Conservation (phyloP, 2,888 invertebrate genomes). For the Gandaritis pyraliata region DNA sequence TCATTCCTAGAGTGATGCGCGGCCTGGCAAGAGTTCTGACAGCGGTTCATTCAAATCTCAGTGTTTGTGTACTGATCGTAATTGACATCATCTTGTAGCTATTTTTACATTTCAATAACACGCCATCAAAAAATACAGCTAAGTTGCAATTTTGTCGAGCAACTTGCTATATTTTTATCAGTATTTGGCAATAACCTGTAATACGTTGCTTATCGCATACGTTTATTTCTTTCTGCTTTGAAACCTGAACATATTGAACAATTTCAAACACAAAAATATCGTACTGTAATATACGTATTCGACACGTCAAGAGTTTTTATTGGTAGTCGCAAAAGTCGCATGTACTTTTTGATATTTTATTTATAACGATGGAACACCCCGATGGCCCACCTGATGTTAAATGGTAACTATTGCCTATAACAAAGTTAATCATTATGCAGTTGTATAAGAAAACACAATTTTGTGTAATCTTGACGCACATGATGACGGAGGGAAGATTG, state of each 20-base stretch:
- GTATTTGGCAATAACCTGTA: slow-evolving; percentile 53
- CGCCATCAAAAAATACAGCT: neutral
- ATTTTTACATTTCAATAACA: slow-evolving; percentile 14
- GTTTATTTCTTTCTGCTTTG: neutral
- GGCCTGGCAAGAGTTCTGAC: slow-evolving; percentile 71
- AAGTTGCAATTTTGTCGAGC: neutral
- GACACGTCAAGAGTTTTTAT: too few species aligned
- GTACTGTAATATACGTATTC: too few species aligned
- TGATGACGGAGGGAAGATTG: too few species aligned
- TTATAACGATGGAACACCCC: too few species aligned
- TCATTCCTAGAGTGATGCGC: slow-evolving; percentile 65
- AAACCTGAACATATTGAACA: neutral
- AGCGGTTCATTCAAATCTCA: slow-evolving; percentile 70
- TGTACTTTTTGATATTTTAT: too few species aligned
- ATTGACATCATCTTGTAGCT: slow-evolving; percentile 35
- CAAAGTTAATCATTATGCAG: too few species aligned
- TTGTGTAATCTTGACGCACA: too few species aligned
- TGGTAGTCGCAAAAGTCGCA: too few species aligned
- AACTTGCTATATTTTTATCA: slow-evolving; percentile 17
- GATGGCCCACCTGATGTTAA: too few species aligned
- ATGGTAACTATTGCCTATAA: too few species aligned
- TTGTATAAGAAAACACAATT: too few species aligned
- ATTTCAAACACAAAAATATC: neutral
- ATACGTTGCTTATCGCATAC: slow-evolving; percentile 67
- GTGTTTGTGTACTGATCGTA: slow-evolving; percentile 52